Evolutionary conservation across 2,797 vertebrate species (phyloP).

Genomic region (Melanotaenia trifasciata): DNA sequence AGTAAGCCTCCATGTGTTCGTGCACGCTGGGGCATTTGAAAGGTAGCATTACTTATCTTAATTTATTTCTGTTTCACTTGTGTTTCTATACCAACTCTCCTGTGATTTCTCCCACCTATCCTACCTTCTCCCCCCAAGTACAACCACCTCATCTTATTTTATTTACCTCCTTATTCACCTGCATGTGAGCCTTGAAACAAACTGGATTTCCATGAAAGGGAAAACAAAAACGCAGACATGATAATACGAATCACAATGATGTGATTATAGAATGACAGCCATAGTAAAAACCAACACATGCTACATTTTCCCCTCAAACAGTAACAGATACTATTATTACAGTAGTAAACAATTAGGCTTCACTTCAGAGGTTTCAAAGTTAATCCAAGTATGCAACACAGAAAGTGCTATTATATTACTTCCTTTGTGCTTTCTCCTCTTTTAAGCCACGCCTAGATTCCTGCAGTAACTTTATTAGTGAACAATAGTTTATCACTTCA

Average conservation of each 20-base stretch:
- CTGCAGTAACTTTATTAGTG: too few species aligned
- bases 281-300: not conserved
- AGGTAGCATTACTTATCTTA: not conserved
- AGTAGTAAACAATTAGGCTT: too few species aligned
- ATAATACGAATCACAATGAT: not conserved
- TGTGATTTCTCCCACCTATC: not conserved
- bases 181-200: not conserved
- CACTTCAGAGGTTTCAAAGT: too few species aligned
- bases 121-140: not conserved
- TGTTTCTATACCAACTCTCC: not conserved
- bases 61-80: constrained; percentile 4
- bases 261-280: not conserved
- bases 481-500: not conserved
- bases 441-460: too few species aligned
- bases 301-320: not conserved
- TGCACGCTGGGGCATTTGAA: not conserved
- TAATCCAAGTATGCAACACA: too few species aligned
- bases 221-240: not conserved
- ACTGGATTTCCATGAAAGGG: not conserved
- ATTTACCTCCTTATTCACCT: constrained; percentile 2
- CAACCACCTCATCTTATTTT: not conserved
- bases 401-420: too few species aligned
- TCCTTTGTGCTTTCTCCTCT: too few species aligned
- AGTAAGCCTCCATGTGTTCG: not conserved
- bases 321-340: constrained; percentile 4